A percentile compares a stretch with the other conserved stretches of the same genome.
These are phyloP conservation scores for Pachliopta kotzebuea DNA, from an alignment of 2,888 invertebrate species.

Conservation along the genomic window DNA sequence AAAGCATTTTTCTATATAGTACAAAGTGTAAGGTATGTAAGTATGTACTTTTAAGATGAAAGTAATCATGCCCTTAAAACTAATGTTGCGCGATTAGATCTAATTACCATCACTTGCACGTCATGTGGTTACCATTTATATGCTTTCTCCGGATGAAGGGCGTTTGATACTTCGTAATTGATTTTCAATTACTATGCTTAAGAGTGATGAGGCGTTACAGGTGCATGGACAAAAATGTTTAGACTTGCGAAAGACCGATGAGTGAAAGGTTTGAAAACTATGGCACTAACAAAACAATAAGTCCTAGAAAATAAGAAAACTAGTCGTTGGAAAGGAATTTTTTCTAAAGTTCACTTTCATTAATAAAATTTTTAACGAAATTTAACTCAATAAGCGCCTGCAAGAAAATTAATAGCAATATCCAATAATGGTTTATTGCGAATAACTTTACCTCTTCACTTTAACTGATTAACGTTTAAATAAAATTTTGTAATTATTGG, in stretches of 20 bases:
- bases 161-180: conserved; percentile 6
- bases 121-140: background rate
- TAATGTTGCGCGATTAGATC: conserved; percentile 8
- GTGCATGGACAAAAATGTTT: background rate
- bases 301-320: background rate
- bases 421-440: background rate
- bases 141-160: conserved; percentile 5
- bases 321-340: background rate
- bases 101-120: conserved; percentile 14
- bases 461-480: no score
- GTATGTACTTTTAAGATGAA: conserved; percentile 10
- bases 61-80: conserved; percentile 15
- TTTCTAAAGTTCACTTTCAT: background rate
- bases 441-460: background rate
- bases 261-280: background rate
- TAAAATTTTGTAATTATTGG: no score
- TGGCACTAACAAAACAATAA: background rate
- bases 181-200: conserved; percentile 12
- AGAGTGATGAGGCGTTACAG: conserved; percentile 1
- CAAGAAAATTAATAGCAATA: conserved; percentile 1
- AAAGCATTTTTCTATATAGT: no score
- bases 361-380: background rate
- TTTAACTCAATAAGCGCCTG: background rate
- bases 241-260: background rate
- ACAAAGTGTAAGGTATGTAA: no score